Conservation (phyloP, 2,888 invertebrate genomes). For the Elegia similella region DNA sequence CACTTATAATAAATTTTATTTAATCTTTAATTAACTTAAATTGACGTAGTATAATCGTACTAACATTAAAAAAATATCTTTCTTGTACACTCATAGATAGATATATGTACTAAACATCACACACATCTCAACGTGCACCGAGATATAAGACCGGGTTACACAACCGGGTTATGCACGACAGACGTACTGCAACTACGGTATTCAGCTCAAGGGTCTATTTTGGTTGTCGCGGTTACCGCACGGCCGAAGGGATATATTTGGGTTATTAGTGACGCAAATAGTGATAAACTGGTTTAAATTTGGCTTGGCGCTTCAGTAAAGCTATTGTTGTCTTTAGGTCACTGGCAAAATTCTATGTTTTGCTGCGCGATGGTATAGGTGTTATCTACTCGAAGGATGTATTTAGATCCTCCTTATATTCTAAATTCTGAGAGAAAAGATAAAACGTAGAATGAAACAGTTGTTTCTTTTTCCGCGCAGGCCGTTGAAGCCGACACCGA, state of each 20-base stretch:
- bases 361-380: too few relatives aligned
- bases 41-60: too few relatives aligned
- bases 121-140: constrained; percentile 9
- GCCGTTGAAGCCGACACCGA: background rate
- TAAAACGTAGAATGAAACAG: background rate
- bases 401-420: too few relatives aligned
- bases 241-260: constrained; percentile 62
- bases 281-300: constrained; percentile 68
- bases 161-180: constrained; percentile 37
- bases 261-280: constrained; percentile 77
- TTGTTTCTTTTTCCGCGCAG: too few relatives aligned
- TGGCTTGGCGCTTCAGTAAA: constrained; percentile 52
- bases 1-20: too few relatives aligned
- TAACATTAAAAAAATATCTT: too few relatives aligned
- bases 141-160: constrained; percentile 19
- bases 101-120: too few relatives aligned
- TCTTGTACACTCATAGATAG: too few relatives aligned
- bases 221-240: constrained; percentile 68
- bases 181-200: constrained; percentile 59
- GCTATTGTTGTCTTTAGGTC: constrained; percentile 66
- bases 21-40: too few relatives aligned
- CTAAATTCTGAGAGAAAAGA: background rate
- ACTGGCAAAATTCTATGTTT: constrained; percentile 33
- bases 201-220: constrained; percentile 74
- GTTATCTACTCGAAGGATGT: too few relatives aligned